Evolutionary conservation across 2,113 vertebrate species (phyloP), one percentile per base, ranked within the genome.

Genomic region (Climacteris rufus): DNA sequence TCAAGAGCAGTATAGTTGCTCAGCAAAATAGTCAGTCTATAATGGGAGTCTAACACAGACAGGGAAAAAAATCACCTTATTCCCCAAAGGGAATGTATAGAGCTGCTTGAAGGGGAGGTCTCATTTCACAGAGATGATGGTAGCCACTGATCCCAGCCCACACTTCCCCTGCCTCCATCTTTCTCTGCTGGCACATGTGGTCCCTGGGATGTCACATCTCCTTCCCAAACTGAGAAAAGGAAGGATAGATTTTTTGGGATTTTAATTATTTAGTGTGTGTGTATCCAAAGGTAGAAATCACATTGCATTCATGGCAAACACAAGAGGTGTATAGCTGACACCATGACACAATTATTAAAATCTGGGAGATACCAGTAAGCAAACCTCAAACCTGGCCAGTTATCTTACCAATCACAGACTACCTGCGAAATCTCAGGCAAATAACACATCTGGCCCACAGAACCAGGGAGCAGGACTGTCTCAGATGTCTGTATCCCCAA

Each of bases 231-330:
- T 27, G 18, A 27, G 49, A 59, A 65, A 8, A 64, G 17, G 20
- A 37, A 25, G 15, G 15, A n/a, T 30, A 18, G 27, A 40, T 40
- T 69, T 83, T 71, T 21, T 30, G 37, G 3, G 0, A 40, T 59
- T 87, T 69, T 18, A 24, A 14, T 69, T 20, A 28, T 25, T 45
- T 52, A 33, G 15, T 1, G 1, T 49, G 17, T 50, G 10, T 45
- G 11, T 45, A 61, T n/a, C 57, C 33, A 47, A 56, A 79, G 65
- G 24, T 4, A 87, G 52, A 65, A 81, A 52, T 30, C n/a, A 15
- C 2, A 1, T 7, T 18, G 54, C 1, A 3, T 27, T 65, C 19
- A 28, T 1, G 7, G 24, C 53, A 90, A 65, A 60, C 2, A 3
- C 44, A 63, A 63, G 45, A 13, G 2, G 15, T 33, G 20, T 15